Evolutionary conservation across 2,888 invertebrate species (phyloP), one percentile per base, ranked within the genome.

Genomic region (Nycteola revayana): DNA sequence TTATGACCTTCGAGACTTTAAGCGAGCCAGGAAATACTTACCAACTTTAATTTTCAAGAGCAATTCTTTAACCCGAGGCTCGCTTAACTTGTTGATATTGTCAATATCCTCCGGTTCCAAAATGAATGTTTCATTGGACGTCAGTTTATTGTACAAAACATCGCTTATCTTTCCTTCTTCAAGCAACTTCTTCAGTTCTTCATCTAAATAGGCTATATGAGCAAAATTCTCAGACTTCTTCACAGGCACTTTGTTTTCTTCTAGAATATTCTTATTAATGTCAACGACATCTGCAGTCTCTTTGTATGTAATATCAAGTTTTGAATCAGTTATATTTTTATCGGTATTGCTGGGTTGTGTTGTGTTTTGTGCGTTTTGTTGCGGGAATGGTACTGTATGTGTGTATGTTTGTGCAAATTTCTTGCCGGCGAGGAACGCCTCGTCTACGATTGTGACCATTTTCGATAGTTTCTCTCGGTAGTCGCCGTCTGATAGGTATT

Each of bases 381-480:
- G 14, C 5, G 14, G 5, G 14, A 2, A 14, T 14, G 14, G 14
- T 2, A 76, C 61, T 18, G 49, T 75, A 26, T 75, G 46, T 0
- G 89, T 72, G 57, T 92, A 94, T 43, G 91, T 91, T 50, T 90
- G 91, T 1, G 93, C 93, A 73, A 95, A 95, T 60, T 93, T 92
- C 73, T 93, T 92, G 1, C 94, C 95, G 0, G 94, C 94, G 32
- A 92, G 75, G 66, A 92, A 92, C 0, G 92, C 92, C 60, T 94
- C 92, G 75, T 95, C 94, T 21, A 95, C 90, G 42, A 94, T 93
- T 42, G 94, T 94, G 21, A 97, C 94, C 92, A 96, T 93, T 86
- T 96, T 95, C n/a, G 94, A 93, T 1, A 98, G 90, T 62, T 95
- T 94, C 58, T 96, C 93, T 59, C 94, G 91, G 76, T 95, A 97